Conservation (phyloP, 2,797 vertebrate genomes). For the Myotis pilosus region DNA sequence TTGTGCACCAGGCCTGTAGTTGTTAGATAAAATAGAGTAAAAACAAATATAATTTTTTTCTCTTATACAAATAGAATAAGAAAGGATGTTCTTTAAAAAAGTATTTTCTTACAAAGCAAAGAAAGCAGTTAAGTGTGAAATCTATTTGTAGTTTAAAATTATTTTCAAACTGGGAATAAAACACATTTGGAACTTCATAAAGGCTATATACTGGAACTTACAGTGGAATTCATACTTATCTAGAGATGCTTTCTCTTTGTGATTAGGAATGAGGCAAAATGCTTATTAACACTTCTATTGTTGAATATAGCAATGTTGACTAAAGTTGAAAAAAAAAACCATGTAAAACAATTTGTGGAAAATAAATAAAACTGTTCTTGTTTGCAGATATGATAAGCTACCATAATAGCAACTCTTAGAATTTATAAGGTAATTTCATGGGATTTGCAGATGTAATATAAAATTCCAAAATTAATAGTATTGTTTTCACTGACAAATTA, state of each 20-base stretch:
- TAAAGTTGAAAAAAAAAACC: neutral
- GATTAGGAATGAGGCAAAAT: neutral
- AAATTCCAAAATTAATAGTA: neutral
- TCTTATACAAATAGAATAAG: neutral
- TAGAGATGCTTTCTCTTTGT: neutral
- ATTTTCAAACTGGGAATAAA: neutral
- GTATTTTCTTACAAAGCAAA: neutral
- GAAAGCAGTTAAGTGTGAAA: neutral
- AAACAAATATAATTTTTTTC: neutral
- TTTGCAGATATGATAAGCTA: neutral
- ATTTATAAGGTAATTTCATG: conserved; percentile 1
- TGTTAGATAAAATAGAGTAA: neutral
- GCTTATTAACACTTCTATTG: neutral
- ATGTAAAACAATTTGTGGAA: neutral
- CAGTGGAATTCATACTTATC: neutral
- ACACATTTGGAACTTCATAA: neutral
- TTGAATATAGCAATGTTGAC: neutral
- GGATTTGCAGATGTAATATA: neutral
- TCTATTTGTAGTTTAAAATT: neutral
- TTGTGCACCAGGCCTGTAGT: too few species aligned
- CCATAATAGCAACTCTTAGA: neutral
- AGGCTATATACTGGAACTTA: neutral
- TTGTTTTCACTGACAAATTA: neutral
- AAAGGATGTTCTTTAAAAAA: neutral
- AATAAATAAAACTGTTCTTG: neutral